Base-by-base conservation (phyloP, 2,888 invertebrate species). In the Caenorhabditis wallacei region DNA sequence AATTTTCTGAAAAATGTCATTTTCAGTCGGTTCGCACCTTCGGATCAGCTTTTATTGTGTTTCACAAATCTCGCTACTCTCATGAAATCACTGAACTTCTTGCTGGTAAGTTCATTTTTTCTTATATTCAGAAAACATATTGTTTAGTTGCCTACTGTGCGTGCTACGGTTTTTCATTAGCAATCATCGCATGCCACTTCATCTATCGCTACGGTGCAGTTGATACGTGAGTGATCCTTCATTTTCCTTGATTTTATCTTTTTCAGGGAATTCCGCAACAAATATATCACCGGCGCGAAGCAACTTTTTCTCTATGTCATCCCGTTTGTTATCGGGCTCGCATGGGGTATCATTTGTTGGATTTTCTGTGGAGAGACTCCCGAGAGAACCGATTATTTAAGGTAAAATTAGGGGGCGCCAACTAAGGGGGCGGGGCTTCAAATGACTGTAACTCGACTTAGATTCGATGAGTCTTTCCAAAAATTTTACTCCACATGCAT, bases 171-270 rank as follows among this genome's bases (percentile, higher is more conserved):
- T 69, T 76, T 20, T 69, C 68, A 2, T 5, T 69, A 5, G 68
- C 69, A 13, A 61, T 69, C 16, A 53, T 76, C 26, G 69, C 57
- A 5, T 26, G 46, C 53, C 76, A 76, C 37, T 76, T 76, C 24
- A 48, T 76, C 7, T 76, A 69, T 59, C 57, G 76, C 26, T 76
- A 69, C 24, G 69, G 68, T 18, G 61, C 76, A 16, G 59, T 76
- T 26, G 20, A 61, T 13, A 16, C 20, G 76, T 76, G 18, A 54
- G 37, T 40, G 35, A 35, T 10, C 35, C 10, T 35, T 10, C 35
- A 35, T 35, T 35, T 35, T n/a, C n/a, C n/a, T 30, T 30, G 30
- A 5, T 30, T 30, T 30, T 30, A n/a, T n/a, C 3, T 26, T 4
- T 43, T 61, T 18, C 48, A 70, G 70, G 1, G 46, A 56, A 0